Percentiles rank a stretch among this genome's conserved stretches.
Conservation (phyloP, 1,140 invertebrate species). For the Drosophila cardini region DNA sequence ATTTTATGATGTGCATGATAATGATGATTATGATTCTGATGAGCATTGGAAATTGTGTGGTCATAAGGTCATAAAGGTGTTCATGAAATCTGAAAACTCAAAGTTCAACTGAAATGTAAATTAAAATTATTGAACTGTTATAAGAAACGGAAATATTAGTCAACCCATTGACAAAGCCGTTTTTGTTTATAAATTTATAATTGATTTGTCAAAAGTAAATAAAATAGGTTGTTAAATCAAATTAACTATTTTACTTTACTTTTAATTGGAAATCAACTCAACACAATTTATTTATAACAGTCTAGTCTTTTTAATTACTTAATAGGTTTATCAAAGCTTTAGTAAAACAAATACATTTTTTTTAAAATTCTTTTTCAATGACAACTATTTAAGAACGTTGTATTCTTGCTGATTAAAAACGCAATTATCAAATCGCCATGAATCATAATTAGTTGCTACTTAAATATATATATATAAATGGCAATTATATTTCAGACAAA, state of each 20-base stretch:
- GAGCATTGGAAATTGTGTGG: background rate
- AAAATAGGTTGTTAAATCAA: too few relatives aligned
- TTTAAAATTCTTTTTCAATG: too few relatives aligned
- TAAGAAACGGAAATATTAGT: too few relatives aligned
- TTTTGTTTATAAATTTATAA: too few relatives aligned
- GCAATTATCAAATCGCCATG: conserved; percentile 27
- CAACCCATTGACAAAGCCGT: too few relatives aligned
- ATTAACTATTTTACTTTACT: too few relatives aligned
- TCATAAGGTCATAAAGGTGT: background rate
- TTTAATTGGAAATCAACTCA: too few relatives aligned
- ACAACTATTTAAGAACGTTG: conserved; percentile 7
- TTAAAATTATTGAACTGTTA: background rate
- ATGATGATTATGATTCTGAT: conserved; percentile 13
- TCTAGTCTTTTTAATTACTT: too few relatives aligned
- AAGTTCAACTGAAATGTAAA: background rate
- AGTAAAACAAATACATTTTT: conserved; percentile 4
- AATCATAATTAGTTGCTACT: conserved; percentile 7
- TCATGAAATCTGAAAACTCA: background rate
- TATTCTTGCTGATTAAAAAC: conserved; percentile 3
- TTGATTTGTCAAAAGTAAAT: too few relatives aligned
- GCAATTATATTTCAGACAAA: conserved; percentile 52
- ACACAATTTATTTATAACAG: too few relatives aligned
- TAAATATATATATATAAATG: conserved; percentile 39
- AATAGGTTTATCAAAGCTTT: conserved; percentile 7
- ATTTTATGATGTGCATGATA: conserved; percentile 27